Evolutionary conservation across 1,140 invertebrate species (phyloP).

Genomic region (Bursaphelenchus mucronatus): DNA sequence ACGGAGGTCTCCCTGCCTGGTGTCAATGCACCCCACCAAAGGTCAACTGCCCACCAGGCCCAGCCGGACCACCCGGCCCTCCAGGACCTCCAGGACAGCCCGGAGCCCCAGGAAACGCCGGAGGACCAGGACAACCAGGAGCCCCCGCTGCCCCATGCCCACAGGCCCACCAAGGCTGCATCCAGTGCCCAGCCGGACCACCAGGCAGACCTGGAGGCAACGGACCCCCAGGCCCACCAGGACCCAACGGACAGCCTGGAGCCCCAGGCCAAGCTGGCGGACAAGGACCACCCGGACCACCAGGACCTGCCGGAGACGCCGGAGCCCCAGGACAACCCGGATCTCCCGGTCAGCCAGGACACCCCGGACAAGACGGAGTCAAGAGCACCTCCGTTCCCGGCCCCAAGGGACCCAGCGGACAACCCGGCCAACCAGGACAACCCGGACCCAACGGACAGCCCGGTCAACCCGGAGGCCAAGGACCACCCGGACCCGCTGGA

Average conservation of each 20-base stretch:
- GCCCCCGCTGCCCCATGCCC: constrained; percentile 15
- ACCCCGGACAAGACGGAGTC: constrained; percentile 25
- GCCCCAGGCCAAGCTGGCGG: constrained; percentile 4
- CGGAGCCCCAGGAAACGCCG: constrained; percentile 26
- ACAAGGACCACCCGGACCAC: neutral
- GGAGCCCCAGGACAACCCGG: constrained; percentile 18
- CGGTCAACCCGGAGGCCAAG: constrained; percentile 20
- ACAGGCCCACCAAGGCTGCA: constrained; percentile 14
- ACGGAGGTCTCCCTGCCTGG: constrained; percentile 22
- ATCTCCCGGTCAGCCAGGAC: constrained; percentile 17
- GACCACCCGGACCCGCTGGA: constrained; percentile 30
- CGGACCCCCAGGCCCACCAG: constrained; percentile 7
- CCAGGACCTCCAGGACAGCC: constrained; percentile 14
- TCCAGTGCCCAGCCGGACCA: constrained; percentile 26
- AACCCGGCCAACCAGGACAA: constrained; percentile 26
- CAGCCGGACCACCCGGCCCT: constrained; percentile 27
- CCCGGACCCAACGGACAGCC: constrained; percentile 22
- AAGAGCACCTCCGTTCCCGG: constrained; percentile 5
- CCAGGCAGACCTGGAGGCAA: neutral
- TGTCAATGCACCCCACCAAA: constrained; percentile 10
- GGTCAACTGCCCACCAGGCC: constrained; percentile 15
- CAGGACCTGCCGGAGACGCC: constrained; percentile 20
- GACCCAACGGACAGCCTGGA: constrained; percentile 26
- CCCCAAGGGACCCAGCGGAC: constrained; percentile 29
- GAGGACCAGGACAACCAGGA: constrained; percentile 27